Percentiles rank a stretch among this genome's conserved stretches.
These are phyloP conservation scores for Colistium nudipinnis DNA, from an alignment of 2,113 vertebrate species.

Conservation along the genomic window DNA sequence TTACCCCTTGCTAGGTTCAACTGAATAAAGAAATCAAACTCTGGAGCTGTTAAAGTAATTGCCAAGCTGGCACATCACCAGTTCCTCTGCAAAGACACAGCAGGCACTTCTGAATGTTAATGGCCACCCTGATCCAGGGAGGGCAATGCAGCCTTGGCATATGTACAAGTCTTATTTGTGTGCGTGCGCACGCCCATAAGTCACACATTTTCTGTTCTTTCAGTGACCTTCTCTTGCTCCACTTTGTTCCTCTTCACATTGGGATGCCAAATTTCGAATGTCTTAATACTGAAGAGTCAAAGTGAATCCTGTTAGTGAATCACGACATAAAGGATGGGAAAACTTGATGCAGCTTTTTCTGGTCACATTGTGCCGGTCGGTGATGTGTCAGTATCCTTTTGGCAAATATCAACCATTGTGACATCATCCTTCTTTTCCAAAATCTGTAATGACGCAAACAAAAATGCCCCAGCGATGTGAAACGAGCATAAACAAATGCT, in stretches of 20 bases:
- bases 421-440: neutral
- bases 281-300: conserved; percentile 30
- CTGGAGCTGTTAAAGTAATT: conserved; percentile 77
- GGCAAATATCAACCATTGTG: neutral
- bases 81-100: conserved; percentile 64
- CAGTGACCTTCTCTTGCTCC: conserved; percentile 53
- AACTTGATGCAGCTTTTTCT: neutral
- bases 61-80: conserved; percentile 77
- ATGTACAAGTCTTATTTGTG: conserved; percentile 16
- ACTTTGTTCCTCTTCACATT: conserved; percentile 18
- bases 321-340: conserved; percentile 3
- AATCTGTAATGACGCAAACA: neutral
- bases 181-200: conserved; percentile 6
- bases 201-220: conserved; percentile 48
- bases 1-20: conserved; percentile 54
- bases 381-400: conserved; percentile 20
- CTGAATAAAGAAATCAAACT: conserved; percentile 70
- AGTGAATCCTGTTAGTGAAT: conserved; percentile 37
- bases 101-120: conserved; percentile 77
- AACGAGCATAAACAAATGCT: neutral
- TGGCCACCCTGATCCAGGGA: conserved; percentile 64
- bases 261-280: conserved; percentile 30
- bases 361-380: conserved; percentile 6
- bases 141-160: conserved; percentile 61
- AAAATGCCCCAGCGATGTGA: neutral